phyloP scores from a whole-genome alignment of 2,888 invertebrate genomes.

The Augochlorella aurata region DNA sequence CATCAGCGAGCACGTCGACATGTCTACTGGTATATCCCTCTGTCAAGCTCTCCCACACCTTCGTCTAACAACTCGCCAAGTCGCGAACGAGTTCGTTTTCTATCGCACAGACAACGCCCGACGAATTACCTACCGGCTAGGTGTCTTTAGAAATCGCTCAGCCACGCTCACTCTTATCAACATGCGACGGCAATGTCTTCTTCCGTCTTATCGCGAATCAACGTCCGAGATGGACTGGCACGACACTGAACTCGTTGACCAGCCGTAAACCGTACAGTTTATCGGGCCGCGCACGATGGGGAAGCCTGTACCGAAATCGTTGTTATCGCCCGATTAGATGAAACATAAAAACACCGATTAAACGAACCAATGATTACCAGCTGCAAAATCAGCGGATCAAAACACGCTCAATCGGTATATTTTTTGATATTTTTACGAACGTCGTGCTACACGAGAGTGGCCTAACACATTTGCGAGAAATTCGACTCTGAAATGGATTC shows the following conservation, averaged over 20 bases:
- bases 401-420: not conserved
- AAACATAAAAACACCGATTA: not conserved
- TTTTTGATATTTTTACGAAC: no score
- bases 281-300: not conserved
- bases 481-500: no score
- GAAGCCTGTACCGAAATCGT: not conserved
- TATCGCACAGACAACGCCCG: slow-evolving; percentile 2
- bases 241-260: slow-evolving; percentile 3
- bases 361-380: not conserved
- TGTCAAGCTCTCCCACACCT: slow-evolving; percentile 4
- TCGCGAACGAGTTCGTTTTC: slow-evolving; percentile 15
- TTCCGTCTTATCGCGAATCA: not conserved
- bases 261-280: not conserved
- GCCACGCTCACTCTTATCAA: slow-evolving; percentile 7
- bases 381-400: not conserved
- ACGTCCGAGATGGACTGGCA: not conserved
- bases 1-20: slow-evolving; percentile 81
- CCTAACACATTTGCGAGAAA: not conserved
- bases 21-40: slow-evolving; percentile 57
- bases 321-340: not conserved
- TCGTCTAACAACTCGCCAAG: not conserved
- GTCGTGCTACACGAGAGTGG: not conserved
- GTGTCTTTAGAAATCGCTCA: slow-evolving; percentile 5
- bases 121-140: not conserved
- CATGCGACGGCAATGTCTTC: not conserved